These are phyloP conservation scores for Hydriomena furcata DNA, from an alignment of 2,888 invertebrate genomes.

Conservation along the genomic window DNA sequence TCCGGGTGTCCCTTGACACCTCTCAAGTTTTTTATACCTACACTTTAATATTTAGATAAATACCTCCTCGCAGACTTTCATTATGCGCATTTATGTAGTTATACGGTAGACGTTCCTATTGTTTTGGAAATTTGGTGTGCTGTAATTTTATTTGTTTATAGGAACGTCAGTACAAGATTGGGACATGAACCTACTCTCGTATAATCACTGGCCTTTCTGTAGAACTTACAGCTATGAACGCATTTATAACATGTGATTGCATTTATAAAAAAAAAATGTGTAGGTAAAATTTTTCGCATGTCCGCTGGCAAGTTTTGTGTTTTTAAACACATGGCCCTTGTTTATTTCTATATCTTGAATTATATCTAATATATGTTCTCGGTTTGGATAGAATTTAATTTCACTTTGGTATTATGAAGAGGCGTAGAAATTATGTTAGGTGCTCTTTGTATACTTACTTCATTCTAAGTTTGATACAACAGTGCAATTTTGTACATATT, in stretches of 20 bases:
- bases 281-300: background rate
- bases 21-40: too few species aligned
- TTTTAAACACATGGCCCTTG: too few species aligned
- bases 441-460: slow-evolving; percentile 64
- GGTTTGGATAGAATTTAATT: slow-evolving; percentile 4
- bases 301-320: background rate
- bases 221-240: slow-evolving; percentile 16
- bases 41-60: too few species aligned
- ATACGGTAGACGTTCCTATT: slow-evolving; percentile 38
- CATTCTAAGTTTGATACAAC: slow-evolving; percentile 39
- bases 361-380: background rate
- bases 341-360: background rate
- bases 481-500: slow-evolving; percentile 57
- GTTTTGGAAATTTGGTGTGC: slow-evolving; percentile 22
- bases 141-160: slow-evolving; percentile 21
- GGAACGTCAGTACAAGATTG: slow-evolving; percentile 22
- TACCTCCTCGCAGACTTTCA: too few species aligned
- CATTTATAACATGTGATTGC: slow-evolving; percentile 23
- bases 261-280: slow-evolving; percentile 30
- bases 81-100: too few species aligned
- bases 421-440: slow-evolving; percentile 47
- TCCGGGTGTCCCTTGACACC: too few species aligned
- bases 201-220: slow-evolving; percentile 11
- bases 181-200: background rate
- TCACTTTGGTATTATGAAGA: slow-evolving; percentile 15